Conservation (phyloP, 2,113 vertebrate species). For the Galemys pyrenaicus region DNA sequence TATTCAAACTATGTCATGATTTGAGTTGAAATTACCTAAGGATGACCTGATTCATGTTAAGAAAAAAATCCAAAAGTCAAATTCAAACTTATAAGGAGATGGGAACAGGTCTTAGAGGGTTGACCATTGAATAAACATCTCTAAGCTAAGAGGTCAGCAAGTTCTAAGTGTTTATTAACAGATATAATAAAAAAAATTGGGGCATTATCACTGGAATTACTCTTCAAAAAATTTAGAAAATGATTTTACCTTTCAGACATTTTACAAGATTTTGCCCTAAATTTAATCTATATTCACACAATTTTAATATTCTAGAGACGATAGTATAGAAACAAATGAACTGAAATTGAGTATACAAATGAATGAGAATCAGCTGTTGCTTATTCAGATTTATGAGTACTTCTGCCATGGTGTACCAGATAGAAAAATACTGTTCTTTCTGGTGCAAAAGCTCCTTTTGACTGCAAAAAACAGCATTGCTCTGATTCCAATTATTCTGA, state of each 20-base stretch:
- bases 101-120: not conserved
- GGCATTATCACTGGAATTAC: not conserved
- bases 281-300: not conserved
- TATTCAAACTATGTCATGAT: not conserved
- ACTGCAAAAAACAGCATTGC: not conserved
- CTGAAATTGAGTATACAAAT: not conserved
- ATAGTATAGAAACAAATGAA: not conserved
- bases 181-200: not conserved
- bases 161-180: not conserved
- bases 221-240: not conserved
- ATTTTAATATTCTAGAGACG: not conserved
- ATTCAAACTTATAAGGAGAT: not conserved
- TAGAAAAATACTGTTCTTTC: not conserved
- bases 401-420: not conserved
- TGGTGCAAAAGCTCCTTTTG: not conserved
- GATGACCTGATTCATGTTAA: not conserved
- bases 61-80: not conserved
- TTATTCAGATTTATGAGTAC: not conserved
- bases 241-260: not conserved
- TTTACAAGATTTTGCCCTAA: not conserved
- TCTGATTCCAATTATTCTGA: not conserved
- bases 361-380: not conserved
- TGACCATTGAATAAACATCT: not conserved
- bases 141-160: not conserved
- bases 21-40: not conserved